These are phyloP conservation scores for Lepidotrigona ventralis DNA, from an alignment of 1,140 invertebrate genomes.

Conservation along the genomic window DNA sequence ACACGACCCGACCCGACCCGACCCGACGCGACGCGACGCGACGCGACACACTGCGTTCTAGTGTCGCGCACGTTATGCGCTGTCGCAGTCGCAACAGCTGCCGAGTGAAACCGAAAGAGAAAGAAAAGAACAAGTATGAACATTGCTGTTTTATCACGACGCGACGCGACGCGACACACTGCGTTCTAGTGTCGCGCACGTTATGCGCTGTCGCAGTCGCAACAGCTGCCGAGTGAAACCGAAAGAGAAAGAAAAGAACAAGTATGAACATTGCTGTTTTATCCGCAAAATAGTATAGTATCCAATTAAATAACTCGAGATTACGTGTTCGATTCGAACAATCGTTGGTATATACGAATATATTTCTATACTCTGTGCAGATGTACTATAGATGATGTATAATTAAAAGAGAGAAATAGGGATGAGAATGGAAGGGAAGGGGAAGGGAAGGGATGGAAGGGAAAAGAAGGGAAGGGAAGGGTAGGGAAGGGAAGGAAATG, in stretches of 20 bases:
- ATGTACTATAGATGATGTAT: conserved; percentile 1
- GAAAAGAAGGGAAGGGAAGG: no score
- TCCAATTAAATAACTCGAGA: neutral
- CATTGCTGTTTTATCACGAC: no score
- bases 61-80: conserved; percentile 28
- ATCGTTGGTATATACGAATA: neutral
- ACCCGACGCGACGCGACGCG: neutral
- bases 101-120: conserved; percentile 38
- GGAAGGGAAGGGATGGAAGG: no score
- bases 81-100: conserved; percentile 37
- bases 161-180: conserved; percentile 2
- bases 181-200: conserved; percentile 11
- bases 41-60: conserved; percentile 10
- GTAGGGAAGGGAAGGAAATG: no score
- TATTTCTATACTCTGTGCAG: neutral
- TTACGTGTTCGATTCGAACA: conserved; percentile 20
- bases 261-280: conserved; percentile 31
- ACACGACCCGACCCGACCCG: no score
- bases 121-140: conserved; percentile 33
- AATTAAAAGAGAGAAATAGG: neutral
- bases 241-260: conserved; percentile 26
- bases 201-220: conserved; percentile 47
- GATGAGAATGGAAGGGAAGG: no score
- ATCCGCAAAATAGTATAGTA: no score
- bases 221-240: conserved; percentile 28